Evolutionary conservation across 1,140 invertebrate species (phyloP), one percentile per base, ranked within the genome.

Genomic region (Calephelis nemesis): DNA sequence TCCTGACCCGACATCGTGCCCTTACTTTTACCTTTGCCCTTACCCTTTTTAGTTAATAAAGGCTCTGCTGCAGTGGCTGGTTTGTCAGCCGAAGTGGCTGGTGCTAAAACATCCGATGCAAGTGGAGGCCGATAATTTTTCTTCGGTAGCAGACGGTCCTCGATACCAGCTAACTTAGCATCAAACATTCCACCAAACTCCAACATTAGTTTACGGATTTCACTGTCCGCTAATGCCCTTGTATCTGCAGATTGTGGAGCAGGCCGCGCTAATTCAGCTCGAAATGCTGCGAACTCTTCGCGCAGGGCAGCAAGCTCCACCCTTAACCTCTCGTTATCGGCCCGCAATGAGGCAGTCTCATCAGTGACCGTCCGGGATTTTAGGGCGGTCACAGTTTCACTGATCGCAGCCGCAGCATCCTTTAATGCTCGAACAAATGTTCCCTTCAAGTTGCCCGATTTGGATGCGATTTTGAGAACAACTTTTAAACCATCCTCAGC

Each of bases 381-480:
- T 3, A 74, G 54, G 5, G 60, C 40, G 3, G 65, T 62, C 0
- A 72, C 45, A 4, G 63, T 65, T 2, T 15, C 30, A 7, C 45
- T 62, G 0, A 74, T 54, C 0, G 67, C 13, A 4, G 15, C 30
- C 0, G 69, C 73, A 1, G 73, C 73, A 5, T 71, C 66, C 40
- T 69, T 71, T 10, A 74, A 49, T 7, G 67, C 68, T 1, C 42
- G 42, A 11, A 62, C 45, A 11, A 70, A 69, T 0, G 69, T 74
- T 0, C 68, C 66, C 11, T 74, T 71, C 0, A 74, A 13, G 45
- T 74, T 68, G 1, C 50, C 48, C 0, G 72, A 74, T 13, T 68
- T 71, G 1, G 45, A 45, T 0, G 72, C 66, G 4, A 74, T 67
- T 9, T 67, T 60, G 11, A 66, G 11, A 0, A 74, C 69, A 4